Evolutionary conservation across 2,888 invertebrate genomes (phyloP), one percentile per base, ranked within the genome.

Genomic region (Scotopteryx bipunctaria): DNA sequence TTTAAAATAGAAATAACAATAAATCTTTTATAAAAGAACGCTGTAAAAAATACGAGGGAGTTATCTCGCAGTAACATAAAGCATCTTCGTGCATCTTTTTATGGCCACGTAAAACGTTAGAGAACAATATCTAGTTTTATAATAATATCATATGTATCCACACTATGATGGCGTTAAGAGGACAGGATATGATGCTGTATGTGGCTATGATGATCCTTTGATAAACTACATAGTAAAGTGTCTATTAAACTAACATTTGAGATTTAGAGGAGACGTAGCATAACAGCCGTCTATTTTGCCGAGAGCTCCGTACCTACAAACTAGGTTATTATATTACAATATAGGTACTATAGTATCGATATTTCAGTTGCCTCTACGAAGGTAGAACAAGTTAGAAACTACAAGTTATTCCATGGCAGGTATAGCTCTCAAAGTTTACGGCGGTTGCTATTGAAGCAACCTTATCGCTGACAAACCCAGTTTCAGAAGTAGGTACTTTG

Each of bases 1-100:
- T 27, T 45, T 59, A 56, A 52, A 46, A 63, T 43, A 54, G 52
- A 63, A 49, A 50, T 59, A 55, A 60, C 57, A 60, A 61, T 59
- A 60, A 61, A 55, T 50, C 45, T 43, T 45, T 59, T 60, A 42
- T 70, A 63, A 67, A 67, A 53, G 36, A 33, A 55, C 31, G 58
- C 45, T 57, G 57, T 66, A 67, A 66, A 64, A 63, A 61, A 53
- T 55, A 50, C 51, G 50, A 62, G 62, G 52, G 47, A 59, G 65
- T 63, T 67, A 67, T 61, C 59, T 64, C 59, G 59, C 57, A 54
- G 61, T 50, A 59, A 57, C 56, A 55, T 63, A 63, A 64, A 70
- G 59, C 43, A 55, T 57, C 38, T 50, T 37, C 59, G 37, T 66
- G 57, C 61, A 69, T 67, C 54, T 62, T 67, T 69, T 73, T 65